Evolutionary conservation across 2,888 invertebrate genomes (phyloP).

Genomic region (Pycnomerus fuliginosus): DNA sequence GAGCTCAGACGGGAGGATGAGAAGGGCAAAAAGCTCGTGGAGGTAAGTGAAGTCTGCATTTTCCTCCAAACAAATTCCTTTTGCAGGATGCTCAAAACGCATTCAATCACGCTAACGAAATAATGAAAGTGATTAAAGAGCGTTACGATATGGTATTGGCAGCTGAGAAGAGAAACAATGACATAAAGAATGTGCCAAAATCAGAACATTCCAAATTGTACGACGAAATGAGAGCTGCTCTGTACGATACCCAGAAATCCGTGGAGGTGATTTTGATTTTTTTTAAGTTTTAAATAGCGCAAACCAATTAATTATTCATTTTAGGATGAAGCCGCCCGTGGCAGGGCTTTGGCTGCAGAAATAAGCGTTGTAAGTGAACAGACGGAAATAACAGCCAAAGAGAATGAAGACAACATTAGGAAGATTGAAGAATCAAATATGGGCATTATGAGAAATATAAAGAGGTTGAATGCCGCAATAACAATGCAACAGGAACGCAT

Average conservation of each 20-base stretch:
- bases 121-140: conserved; percentile 38
- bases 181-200: conserved; percentile 23
- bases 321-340: conserved; percentile 47
- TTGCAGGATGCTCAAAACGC: conserved; percentile 38
- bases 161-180: conserved; percentile 35
- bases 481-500: conserved; percentile 42
- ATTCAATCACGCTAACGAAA: conserved; percentile 34
- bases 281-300: conserved; percentile 1
- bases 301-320: conserved; percentile 1
- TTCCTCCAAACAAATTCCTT: conserved; percentile 1
- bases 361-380: conserved; percentile 47
- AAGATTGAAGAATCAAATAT: conserved; percentile 48
- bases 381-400: conserved; percentile 43
- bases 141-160: conserved; percentile 38
- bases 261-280: conserved; percentile 40
- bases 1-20: conserved; percentile 48
- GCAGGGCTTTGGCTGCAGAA: conserved; percentile 46
- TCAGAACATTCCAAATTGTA: conserved; percentile 45
- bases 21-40: conserved; percentile 39
- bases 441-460: conserved; percentile 47
- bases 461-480: conserved; percentile 41
- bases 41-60: conserved; percentile 30
- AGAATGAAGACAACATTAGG: conserved; percentile 44
- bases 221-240: conserved; percentile 44
- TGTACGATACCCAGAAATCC: conserved; percentile 45